Base-by-base conservation (phyloP, 2,113 vertebrate species). In the Verasper variegatus region DNA sequence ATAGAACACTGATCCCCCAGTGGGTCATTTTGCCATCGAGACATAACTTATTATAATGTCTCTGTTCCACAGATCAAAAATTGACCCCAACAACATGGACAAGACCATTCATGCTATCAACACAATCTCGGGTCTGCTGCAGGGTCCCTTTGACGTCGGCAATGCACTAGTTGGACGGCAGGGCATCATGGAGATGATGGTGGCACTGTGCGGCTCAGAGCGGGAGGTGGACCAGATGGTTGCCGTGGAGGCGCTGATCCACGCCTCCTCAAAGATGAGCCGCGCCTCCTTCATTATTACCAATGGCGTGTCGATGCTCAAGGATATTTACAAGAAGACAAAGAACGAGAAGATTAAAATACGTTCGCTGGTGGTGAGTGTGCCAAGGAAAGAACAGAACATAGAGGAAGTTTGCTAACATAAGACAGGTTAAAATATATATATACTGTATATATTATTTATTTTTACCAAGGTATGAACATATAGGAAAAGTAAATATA, bases 121-220 rank as follows among this genome's bases (percentile, higher is more conserved):
- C 91, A 92, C 94, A 0, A 95, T 99, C 76, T 99, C 98, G 3
- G 98, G 97, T 0, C 76, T 99, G 74, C 93, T 99, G 83, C 98
- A 99, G 91, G 98, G 97, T 17, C 98, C 98, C 0, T 97, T 97
- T 24, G 98, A 99, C 21, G 94, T 99, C 2, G 98, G 98, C 42
- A 99, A 99, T 68, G 90, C 95, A 40, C 86, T 99, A 24, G 93
- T 96, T 20, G 96, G 96, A 62, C 92, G 92, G 77, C 97, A 98
- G 80, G 98, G 98, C 0, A 94, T 99, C 68, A 98, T 99, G 97
- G 98, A 99, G 92, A 98, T 99, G 96, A 99, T 99, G 97, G 97
- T 99, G 20, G 97, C 97, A 0, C 93, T 99, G 68, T 99, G 97
- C 1, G 95, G 94, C 60, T 99, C 98, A 0, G 97, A 98, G 56